A percentile compares a stretch with the other conserved stretches of the same genome.
phyloP scores from a whole-genome alignment of 2,888 invertebrate genomes.

The Eilema depressum region DNA sequence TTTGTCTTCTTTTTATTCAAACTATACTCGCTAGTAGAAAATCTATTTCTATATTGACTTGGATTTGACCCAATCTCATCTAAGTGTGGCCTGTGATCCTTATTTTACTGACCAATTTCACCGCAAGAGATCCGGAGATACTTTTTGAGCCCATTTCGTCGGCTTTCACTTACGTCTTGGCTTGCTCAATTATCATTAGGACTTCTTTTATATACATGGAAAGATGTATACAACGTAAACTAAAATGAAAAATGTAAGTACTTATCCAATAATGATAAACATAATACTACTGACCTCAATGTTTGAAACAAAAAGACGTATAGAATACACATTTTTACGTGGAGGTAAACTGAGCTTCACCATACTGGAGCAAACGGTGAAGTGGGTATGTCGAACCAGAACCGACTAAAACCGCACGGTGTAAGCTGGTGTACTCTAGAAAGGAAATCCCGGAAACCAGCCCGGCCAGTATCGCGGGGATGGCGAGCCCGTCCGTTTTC shows the following conservation, averaged over 20 bases:
- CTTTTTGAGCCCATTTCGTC: constrained; percentile 17
- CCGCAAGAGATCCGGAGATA: constrained; percentile 8
- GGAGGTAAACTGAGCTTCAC: no score
- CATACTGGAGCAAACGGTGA: no score
- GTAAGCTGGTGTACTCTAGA: no score
- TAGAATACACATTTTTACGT: no score
- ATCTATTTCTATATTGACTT: not conserved
- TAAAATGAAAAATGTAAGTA: not conserved
- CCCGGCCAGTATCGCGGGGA: no score
- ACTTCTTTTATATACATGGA: constrained; percentile 1
- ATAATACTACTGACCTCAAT: no score
- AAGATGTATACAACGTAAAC: not conserved
- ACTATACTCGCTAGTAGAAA: not conserved
- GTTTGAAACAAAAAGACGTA: no score
- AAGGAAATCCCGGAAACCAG: no score
- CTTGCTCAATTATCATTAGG: not conserved
- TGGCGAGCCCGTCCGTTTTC: no score
- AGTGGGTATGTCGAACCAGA: no score
- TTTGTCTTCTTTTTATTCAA: not conserved
- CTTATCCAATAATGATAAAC: not conserved
- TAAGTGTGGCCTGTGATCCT: constrained; percentile 17
- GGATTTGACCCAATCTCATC: constrained; percentile 16
- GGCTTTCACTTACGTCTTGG: constrained; percentile 15
- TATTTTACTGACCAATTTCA: constrained; percentile 20
- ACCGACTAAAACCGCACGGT: no score